Conservation (phyloP, 2,888 invertebrate genomes). For the Zhengitettix transpicula region DNA sequence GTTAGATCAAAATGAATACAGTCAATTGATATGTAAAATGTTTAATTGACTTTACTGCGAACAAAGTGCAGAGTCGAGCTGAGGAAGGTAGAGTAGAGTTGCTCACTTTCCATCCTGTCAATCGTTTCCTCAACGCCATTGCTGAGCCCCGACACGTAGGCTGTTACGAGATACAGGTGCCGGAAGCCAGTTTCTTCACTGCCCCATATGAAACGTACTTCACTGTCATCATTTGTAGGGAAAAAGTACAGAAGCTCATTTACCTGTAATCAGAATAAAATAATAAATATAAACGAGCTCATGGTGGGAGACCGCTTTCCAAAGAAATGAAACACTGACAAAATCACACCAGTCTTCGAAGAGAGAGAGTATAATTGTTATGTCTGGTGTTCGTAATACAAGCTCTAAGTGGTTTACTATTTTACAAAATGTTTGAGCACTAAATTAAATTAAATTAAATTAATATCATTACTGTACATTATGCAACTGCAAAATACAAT, state of each 20-base stretch:
- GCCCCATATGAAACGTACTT: conserved; percentile 68
- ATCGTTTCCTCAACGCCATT: conserved; percentile 37
- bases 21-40: not conserved
- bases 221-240: conserved; percentile 27
- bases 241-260: conserved; percentile 75
- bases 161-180: conserved; percentile 69
- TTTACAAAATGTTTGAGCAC: too few species aligned
- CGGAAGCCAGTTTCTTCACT: conserved; percentile 81
- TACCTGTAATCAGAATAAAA: conserved; percentile 23
- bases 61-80: conserved; percentile 12
- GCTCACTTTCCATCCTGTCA: conserved; percentile 31
- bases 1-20: too few species aligned
- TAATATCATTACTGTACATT: too few species aligned
- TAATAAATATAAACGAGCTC: too few species aligned
- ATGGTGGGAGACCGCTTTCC: too few species aligned
- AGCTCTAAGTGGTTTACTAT: too few species aligned
- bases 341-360: too few species aligned
- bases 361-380: too few species aligned
- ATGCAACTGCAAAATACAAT: too few species aligned
- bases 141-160: conserved; percentile 28
- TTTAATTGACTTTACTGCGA: conserved; percentile 10
- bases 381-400: too few species aligned
- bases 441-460: too few species aligned
- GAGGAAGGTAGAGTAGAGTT: conserved; percentile 10
- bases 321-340: too few species aligned